A percentile compares a stretch with the other conserved stretches of the same genome.
These are phyloP conservation scores for Griposia aprilina DNA, from an alignment of 2,888 invertebrate species.

Conservation along the genomic window DNA sequence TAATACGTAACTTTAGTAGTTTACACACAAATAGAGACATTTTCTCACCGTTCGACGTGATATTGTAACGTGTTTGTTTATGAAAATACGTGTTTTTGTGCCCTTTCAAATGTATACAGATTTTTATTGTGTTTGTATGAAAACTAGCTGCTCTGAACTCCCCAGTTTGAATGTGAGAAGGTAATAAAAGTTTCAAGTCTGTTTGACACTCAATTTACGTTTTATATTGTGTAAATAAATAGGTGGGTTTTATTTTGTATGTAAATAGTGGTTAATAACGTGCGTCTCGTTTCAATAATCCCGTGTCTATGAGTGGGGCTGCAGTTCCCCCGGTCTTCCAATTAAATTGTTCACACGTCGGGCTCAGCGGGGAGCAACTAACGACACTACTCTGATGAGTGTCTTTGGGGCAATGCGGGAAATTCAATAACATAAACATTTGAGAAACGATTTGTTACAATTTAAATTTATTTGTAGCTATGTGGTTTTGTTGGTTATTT, in stretches of 20 bases:
- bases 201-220: slow-evolving; percentile 65
- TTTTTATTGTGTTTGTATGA: slow-evolving; percentile 72
- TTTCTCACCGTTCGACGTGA: slow-evolving; percentile 81
- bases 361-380: slow-evolving; percentile 80
- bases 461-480: slow-evolving; percentile 54
- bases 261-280: slow-evolving; percentile 64
- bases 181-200: slow-evolving; percentile 65
- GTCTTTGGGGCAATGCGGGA: slow-evolving; percentile 72
- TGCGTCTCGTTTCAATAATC: slow-evolving; percentile 73
- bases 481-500: slow-evolving; percentile 38
- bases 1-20: slow-evolving; percentile 76
- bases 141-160: slow-evolving; percentile 65
- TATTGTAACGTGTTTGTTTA: slow-evolving; percentile 80
- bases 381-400: slow-evolving; percentile 70
- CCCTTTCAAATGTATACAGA: slow-evolving; percentile 69
- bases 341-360: slow-evolving; percentile 90
- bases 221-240: slow-evolving; percentile 62
- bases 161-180: slow-evolving; percentile 36
- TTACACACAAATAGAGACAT: slow-evolving; percentile 83
- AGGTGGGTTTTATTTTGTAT: slow-evolving; percentile 56
- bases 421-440: slow-evolving; percentile 73
- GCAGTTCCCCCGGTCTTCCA: slow-evolving; percentile 78
- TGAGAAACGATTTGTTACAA: slow-evolving; percentile 68
- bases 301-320: slow-evolving; percentile 77
- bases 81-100: slow-evolving; percentile 73